Base-by-base conservation (phyloP, 2,888 invertebrate genomes). In the Brachyptera putata region DNA sequence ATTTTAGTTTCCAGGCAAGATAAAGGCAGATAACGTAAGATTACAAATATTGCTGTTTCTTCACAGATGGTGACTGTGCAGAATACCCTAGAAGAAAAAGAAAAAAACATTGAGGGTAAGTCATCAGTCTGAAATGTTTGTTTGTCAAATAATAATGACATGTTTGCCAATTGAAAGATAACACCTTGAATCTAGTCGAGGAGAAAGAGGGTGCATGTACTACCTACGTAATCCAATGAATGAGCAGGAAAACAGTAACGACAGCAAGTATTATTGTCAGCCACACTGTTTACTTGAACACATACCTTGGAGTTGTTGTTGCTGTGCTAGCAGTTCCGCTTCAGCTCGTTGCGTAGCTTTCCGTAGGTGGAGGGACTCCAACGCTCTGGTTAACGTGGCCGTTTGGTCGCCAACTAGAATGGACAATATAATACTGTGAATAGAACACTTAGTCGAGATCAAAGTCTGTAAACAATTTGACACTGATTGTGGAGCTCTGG, bases 281-380 rank as follows among this genome's bases (percentile, higher is more conserved):
- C n/a, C n/a, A n/a, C n/a, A n/a, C n/a, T 39, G 4, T 9, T 9
- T 4, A 39, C 9, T 9, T 9, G 16, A 5, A 43, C 16, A 4
- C 43, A 16, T 18, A 36, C 53, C 36, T 53, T 14, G 18, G 21
- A 21, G 9, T 9, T 53, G 36, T 18, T 50, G 50, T 18, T 11
- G 43, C 16, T 43, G 43, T 11, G 30, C 30, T 7, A 30, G 30
- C 16, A 36, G 53, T 14, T 53, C 53, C 3, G 34, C 16, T 9
- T 48, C 46, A n/a, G 43, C 46, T n/a, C 49, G 21, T 24, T 58
- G 49, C 1, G 58, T 26, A 16, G 49, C 63, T 58, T 65, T 66
- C 3, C 66, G 63, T 5, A 66, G 56, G 25, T 66, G 66, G 16
- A 68, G 63, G 7, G 65, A 65, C 62, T 68, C 66, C 9, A 68